Conservation (phyloP, 1,140 invertebrate species). For the Cyrtorhinus lividipennis region DNA sequence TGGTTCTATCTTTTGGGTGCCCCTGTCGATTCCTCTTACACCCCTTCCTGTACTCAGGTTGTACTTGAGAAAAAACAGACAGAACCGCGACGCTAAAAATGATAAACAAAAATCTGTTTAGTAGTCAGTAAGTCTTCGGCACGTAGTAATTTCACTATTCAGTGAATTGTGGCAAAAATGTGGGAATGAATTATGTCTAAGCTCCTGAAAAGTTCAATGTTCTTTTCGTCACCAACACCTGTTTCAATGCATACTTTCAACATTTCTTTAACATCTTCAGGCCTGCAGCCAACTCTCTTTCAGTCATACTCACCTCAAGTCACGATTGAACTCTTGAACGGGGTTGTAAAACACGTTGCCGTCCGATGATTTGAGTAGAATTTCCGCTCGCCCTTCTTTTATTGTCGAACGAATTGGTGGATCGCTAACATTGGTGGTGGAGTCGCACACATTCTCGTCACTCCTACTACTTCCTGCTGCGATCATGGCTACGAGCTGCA, state of each 20-base stretch:
- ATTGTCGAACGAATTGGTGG: constrained; percentile 25
- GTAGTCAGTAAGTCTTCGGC: too few relatives aligned
- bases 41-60: not conserved
- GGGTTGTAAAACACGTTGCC: constrained; percentile 88
- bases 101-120: too few relatives aligned
- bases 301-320: constrained; percentile 53
- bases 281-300: too few relatives aligned
- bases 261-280: not conserved
- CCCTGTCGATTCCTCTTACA: constrained; percentile 8
- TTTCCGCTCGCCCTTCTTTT: constrained; percentile 59
- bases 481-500: too few relatives aligned
- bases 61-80: constrained; percentile 30
- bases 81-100: constrained; percentile 25
- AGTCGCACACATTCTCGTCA: constrained; percentile 3
- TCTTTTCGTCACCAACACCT: too few relatives aligned
- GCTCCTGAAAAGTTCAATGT: too few relatives aligned
- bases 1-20: not conserved
- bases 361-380: constrained; percentile 41
- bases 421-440: not conserved
- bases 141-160: too few relatives aligned
- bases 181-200: too few relatives aligned
- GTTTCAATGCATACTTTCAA: too few relatives aligned
- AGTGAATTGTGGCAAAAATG: too few relatives aligned
- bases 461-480: too few relatives aligned
- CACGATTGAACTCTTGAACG: constrained; percentile 93